phyloP scores from a whole-genome alignment of 2,113 vertebrate genomes.

The Potamarius usumacintae region DNA sequence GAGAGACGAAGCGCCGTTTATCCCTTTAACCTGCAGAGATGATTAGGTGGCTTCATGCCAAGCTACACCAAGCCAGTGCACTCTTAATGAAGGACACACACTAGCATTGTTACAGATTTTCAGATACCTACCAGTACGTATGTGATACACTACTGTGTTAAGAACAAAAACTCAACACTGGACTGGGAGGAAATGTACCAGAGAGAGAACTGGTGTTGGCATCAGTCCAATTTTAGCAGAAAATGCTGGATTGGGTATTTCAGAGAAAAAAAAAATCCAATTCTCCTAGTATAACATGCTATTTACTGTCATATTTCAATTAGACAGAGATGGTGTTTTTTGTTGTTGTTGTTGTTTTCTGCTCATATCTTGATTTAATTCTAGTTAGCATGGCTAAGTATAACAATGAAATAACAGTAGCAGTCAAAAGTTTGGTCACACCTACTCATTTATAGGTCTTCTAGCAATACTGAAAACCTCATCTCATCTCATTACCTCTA shows the following conservation, averaged over 20 bases:
- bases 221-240: not conserved
- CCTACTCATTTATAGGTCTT: no score
- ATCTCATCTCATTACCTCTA: no score
- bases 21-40: slow-evolving; percentile 29
- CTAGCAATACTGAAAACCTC: no score
- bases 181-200: not conserved
- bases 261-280: not conserved
- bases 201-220: not conserved
- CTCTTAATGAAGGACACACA: not conserved
- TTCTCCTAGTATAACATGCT: not conserved
- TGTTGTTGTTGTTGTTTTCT: not conserved
- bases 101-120: not conserved
- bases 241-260: not conserved
- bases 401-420: not conserved
- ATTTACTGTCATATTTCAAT: not conserved
- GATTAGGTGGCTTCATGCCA: slow-evolving; percentile 39
- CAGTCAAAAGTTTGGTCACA: no score
- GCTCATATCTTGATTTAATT: not conserved
- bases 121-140: not conserved
- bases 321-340: not conserved
- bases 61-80: not conserved
- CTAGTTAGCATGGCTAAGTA: not conserved
- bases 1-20: slow-evolving; percentile 28
- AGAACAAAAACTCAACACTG: not conserved
- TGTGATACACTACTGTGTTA: slow-evolving; percentile 4